A percentile compares a stretch with the other conserved stretches of the same genome.
Evolutionary conservation across 2,797 vertebrate species (phyloP).

Genomic region (Lepus townsendii): DNA sequence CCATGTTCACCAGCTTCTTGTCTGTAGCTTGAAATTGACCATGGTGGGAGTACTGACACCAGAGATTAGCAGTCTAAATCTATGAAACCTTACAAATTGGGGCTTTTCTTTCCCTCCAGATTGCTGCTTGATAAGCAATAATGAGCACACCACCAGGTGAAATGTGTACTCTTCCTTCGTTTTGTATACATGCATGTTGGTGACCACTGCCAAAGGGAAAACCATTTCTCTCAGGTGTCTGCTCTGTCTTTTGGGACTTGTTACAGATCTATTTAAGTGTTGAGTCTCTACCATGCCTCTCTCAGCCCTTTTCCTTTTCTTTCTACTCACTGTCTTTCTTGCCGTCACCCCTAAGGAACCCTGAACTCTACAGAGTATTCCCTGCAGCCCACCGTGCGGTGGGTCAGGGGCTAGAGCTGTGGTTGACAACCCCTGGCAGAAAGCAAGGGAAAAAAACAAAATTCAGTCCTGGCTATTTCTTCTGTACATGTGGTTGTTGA

Average conservation of each 20-base stretch:
- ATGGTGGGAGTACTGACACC: neutral
- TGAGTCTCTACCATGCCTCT: neutral
- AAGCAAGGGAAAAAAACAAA: constrained; percentile 25
- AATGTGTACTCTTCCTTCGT: neutral
- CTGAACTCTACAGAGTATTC: neutral
- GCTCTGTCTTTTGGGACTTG: neutral
- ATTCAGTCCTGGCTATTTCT: neutral
- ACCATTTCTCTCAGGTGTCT: neutral
- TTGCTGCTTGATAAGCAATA: constrained; percentile 9
- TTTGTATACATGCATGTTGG: neutral
- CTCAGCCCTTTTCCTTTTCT: neutral
- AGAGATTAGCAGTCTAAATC: neutral
- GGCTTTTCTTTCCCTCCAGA: neutral
- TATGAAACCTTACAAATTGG: neutral
- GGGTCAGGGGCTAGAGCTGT: neutral
- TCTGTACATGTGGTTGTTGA: neutral
- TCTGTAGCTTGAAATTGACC: constrained; percentile 3
- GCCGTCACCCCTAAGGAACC: neutral
- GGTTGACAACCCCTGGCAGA: constrained; percentile 42
- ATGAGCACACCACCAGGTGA: neutral
- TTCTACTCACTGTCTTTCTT: constrained; percentile 30
- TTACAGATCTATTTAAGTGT: neutral
- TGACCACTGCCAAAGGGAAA: constrained; percentile 24
- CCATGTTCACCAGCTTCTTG: neutral
- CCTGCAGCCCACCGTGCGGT: neutral